A percentile compares a stretch with the other conserved stretches of the same genome.
These are phyloP conservation scores for Listrodromus nycthemerus DNA, from an alignment of 2,888 invertebrate species.

Conservation along the genomic window DNA sequence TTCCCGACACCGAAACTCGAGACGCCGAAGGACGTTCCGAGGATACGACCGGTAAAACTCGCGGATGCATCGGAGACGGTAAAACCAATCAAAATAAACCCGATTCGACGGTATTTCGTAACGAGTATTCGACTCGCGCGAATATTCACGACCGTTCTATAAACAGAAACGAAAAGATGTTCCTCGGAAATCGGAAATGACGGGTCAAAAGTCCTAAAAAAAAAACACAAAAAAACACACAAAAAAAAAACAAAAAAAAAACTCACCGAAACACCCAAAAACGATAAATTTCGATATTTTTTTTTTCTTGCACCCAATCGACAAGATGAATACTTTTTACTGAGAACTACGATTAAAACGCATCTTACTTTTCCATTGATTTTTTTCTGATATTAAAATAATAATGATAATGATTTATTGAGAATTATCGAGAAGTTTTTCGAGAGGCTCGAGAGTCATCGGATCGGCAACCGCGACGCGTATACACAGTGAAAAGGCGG, in stretches of 20 bases:
- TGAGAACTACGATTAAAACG: not conserved
- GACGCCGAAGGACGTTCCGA: not conserved
- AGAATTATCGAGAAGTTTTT: not conserved
- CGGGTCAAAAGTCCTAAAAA: not conserved
- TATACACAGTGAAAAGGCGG: conserved; percentile 80
- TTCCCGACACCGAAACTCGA: no score
- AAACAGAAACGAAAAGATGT: conserved; percentile 12
- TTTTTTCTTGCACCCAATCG: no score
- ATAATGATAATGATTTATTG: no score
- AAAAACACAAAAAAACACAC: no score
- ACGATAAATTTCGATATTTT: not conserved
- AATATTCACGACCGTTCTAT: not conserved
- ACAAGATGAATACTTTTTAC: no score
- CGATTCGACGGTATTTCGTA: not conserved
- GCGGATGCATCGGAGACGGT: not conserved
- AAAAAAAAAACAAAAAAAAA: not conserved
- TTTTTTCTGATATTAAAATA: no score
- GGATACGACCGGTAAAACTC: not conserved
- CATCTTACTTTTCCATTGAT: not conserved
- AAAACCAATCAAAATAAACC: not conserved
- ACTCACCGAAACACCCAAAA: not conserved
- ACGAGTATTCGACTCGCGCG: not conserved
- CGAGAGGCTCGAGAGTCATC: conserved; percentile 23
- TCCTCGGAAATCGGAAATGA: not conserved
- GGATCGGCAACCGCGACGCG: conserved; percentile 49